phyloP scores from a whole-genome alignment of 2,113 vertebrate genomes.

The Pituophis catenifer region DNA sequence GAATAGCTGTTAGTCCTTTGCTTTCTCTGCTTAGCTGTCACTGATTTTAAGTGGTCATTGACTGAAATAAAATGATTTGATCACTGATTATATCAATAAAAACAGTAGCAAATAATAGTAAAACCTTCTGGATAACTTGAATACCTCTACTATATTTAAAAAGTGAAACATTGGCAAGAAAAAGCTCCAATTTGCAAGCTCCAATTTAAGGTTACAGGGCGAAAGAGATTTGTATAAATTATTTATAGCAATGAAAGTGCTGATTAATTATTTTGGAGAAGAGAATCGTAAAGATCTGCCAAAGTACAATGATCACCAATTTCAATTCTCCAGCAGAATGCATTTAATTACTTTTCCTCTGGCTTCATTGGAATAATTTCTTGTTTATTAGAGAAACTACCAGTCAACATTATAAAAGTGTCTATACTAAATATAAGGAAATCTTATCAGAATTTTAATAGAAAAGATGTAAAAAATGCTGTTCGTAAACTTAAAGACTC shows the following conservation, averaged over 20 bases:
- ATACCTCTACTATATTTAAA: not conserved
- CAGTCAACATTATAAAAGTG: not conserved
- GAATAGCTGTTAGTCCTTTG: not conserved
- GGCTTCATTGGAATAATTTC: not conserved
- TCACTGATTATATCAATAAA: not conserved
- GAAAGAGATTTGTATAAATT: too few species aligned
- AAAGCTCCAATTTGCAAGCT: not conserved
- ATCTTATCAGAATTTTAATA: not conserved
- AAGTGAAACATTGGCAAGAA: not conserved
- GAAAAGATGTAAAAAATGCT: not conserved
- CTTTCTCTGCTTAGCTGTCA: not conserved
- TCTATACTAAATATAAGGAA: not conserved
- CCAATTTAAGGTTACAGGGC: too few species aligned
- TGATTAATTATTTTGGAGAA: too few species aligned
- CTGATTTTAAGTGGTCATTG: not conserved
- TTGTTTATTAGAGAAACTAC: not conserved
- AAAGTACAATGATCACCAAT: not conserved
- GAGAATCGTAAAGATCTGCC: not conserved
- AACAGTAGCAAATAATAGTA: not conserved
- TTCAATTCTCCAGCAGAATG: not conserved
- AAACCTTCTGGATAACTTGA: not conserved
- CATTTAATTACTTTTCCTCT: not conserved
- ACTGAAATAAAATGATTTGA: not conserved
- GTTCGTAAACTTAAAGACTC: not conserved
- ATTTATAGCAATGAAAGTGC: too few species aligned